Evolutionary conservation across 2,888 invertebrate genomes (phyloP), one percentile per base, ranked within the genome.

Genomic region (Nemotelus nigrinus): DNA sequence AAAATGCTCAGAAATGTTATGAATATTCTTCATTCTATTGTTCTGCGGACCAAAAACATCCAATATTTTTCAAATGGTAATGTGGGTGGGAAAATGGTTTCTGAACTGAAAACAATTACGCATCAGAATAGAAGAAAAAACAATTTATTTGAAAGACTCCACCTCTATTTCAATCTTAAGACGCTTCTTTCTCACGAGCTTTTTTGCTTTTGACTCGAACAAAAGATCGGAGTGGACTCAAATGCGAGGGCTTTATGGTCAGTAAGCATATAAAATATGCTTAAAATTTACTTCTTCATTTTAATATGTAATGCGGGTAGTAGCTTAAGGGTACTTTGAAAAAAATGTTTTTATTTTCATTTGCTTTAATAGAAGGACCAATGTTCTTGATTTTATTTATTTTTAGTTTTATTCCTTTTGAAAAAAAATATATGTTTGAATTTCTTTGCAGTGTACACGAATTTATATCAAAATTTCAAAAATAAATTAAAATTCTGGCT

Each of bases 241-340:
- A 60, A 10, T 60, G 8, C n/a, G 70, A 70, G 70, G 70, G 70
- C 53, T 70, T 70, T 70, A 70, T 70, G 70, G 70, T 70, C 70
- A 70, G 53, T 70, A 70, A 70, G 53, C 70, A 53, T 53, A 70
- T 70, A 70, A 70, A 70, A 70, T 70, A 70, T 70, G 70, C 70
- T 70, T 41, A 70, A 64, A 70, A 48, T 70, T 48, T 53, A 47
- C 70, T 70, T 53, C 50, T 70, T 67, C 43, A 63, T 63, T 41
- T 63, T 50, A 7, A 7, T 41, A 63, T 41, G 63, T 41, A 8
- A 58, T 58, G 43, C 43, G 63, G 63, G 43, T 41, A 41, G 43
- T 41, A 41, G 41, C 63, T 63, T 63, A 63, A 50, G 50, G 50
- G 50, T 50, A 5, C 5, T 5, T 50, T 7, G 50, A 50, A 5